Base-by-base conservation (phyloP, 2,888 invertebrate species). In the Stegophylla sp. region DNA sequence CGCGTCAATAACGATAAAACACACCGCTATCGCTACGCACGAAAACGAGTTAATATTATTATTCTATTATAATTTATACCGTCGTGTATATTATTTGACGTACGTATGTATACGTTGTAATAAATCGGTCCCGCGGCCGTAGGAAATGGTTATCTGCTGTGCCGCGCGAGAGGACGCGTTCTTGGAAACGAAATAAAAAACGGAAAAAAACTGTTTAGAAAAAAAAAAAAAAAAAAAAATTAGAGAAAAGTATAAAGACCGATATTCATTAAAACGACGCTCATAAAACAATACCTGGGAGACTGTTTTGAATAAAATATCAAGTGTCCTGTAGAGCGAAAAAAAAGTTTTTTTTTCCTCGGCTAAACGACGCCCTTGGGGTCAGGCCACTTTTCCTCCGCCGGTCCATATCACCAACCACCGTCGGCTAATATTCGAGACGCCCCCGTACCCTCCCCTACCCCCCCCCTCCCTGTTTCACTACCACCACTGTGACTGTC, bases 221-320 rank as follows among this genome's bases (percentile, higher is more conserved):
- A 69, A 77, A 77, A 56, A 48, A 79, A 61, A 59, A 43, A 45
- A 69, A 48, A 75, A n/a, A 67, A 77, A 69, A 77, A 77, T 69
- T 48, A 71, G 71, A 48, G 45, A 28, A 71, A 41, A 76, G 34
- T 34, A 51, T 69, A 79, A 79, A 69, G 69, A 79, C 61, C 71
- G 71, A 79, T 79, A 79, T 79, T 79, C 79, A 79, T 79, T 79
- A 79, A 79, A 79, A 79, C 79, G 61, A 34, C 61, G 59, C 71
- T 71, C 79, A 51, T 79, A 71, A 79, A 79, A 79, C 79, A 79
- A 79, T 79, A 71, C 79, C 79, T 79, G 79, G 4, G 79, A 79
- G 79, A 79, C 71, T 71, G 69, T 79, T 79, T 79, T 71, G 79
- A 79, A 79, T 77, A 77, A 77, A 77, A 77, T 79, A 79, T 79